Conservation (phyloP, 2,888 invertebrate species). For the Latrodectus hesperus region DNA sequence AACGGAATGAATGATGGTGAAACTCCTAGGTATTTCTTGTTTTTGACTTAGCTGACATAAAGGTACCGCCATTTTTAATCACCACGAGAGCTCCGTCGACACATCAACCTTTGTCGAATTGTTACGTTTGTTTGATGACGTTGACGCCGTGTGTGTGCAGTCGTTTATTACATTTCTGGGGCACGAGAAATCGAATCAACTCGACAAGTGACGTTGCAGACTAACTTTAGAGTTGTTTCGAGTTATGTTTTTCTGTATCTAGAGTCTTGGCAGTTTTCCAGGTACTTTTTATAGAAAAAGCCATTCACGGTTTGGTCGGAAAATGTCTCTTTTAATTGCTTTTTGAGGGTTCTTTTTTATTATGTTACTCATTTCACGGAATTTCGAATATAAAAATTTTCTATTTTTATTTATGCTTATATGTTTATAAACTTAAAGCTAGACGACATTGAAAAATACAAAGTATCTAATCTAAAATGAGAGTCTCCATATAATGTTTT, state of each 20-base stretch:
- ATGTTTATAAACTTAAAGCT: too few species aligned
- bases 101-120: conserved; percentile 43
- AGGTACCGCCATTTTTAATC: conserved; percentile 18
- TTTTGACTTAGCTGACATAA: background rate
- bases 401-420: conserved; percentile 2
- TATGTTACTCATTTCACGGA: too few species aligned
- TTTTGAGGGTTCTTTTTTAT: conserved; percentile 13
- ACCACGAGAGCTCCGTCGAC: conserved; percentile 17
- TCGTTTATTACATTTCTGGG: conserved; percentile 5
- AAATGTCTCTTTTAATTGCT: conserved; percentile 35
- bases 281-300: conserved; percentile 34
- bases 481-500: background rate
- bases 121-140: conserved; percentile 41
- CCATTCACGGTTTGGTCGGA: conserved; percentile 16
- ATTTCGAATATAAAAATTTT: background rate
- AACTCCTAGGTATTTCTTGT: too few species aligned
- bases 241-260: conserved; percentile 40
- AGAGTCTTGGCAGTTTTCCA: conserved; percentile 22
- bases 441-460: too few species aligned
- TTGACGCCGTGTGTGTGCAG: background rate
- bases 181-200: conserved; percentile 23
- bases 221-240: conserved; percentile 50
- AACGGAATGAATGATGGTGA: too few species aligned
- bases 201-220: conserved; percentile 15
- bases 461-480: too few species aligned